Percentiles rank a stretch among this genome's conserved stretches.
Conservation (phyloP, 2,113 vertebrate genomes). For the Reinhardtius hippoglossoides region DNA sequence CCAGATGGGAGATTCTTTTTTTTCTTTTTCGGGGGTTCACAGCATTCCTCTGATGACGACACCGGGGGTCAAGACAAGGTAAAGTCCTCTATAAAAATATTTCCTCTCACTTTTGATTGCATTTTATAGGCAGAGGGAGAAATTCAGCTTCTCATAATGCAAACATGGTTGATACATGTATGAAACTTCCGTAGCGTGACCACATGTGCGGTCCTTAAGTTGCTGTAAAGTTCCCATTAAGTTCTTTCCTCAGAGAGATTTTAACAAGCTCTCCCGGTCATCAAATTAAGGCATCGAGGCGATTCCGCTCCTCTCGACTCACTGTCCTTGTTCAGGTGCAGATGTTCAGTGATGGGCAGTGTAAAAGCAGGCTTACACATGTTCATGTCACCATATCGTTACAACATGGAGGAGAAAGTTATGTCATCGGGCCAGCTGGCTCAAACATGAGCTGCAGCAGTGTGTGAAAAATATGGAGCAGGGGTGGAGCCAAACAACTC, state of each 20-base stretch:
- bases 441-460: constrained; percentile 51
- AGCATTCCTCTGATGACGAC: constrained; percentile 59
- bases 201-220: not conserved
- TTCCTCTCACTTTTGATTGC: constrained; percentile 19
- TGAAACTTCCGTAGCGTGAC: not conserved
- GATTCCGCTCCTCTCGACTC: constrained; percentile 5
- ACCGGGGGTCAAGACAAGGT: constrained; percentile 44
- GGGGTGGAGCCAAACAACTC: constrained; percentile 43
- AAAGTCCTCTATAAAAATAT: constrained; percentile 27
- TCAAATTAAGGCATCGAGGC: constrained; percentile 27
- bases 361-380: constrained; percentile 72
- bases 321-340: constrained; percentile 58
- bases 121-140: constrained; percentile 5
- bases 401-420: constrained; percentile 72
- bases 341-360: constrained; percentile 80
- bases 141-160: constrained; percentile 1
- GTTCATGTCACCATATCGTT: constrained; percentile 70
- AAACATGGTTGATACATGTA: not conserved
- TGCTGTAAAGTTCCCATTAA: constrained; percentile 15
- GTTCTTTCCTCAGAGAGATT: constrained; percentile 28
- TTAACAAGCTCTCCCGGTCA: constrained; percentile 28
- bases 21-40: constrained; percentile 28
- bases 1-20: constrained; percentile 77
- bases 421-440: constrained; percentile 79
- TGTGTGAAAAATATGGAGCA: constrained; percentile 63